Evolutionary conservation across 2,888 invertebrate genomes (phyloP), one percentile per base, ranked within the genome.

Genomic region (Melinopterus prodromus): DNA sequence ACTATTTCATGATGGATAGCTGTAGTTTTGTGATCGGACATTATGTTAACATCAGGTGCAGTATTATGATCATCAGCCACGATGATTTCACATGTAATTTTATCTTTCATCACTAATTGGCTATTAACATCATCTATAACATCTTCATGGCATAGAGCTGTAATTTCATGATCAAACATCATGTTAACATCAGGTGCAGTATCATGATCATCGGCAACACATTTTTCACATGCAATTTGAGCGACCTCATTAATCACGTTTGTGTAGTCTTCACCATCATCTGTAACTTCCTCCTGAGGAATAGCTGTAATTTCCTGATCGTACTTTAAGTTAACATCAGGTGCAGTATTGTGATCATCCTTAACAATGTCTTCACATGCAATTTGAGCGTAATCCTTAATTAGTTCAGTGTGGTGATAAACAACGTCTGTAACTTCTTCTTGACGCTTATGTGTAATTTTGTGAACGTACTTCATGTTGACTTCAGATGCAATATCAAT

Each of bases 391-490:
- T 71, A 37, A n/a, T 38, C 16, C 6, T 15, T 78, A n/a, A 16
- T 78, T 16, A 37, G 3, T n/a, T 16, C 6, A 5, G 14, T 26
- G 35, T 15, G n/a, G 37, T n/a, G 9, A 53, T 53, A 53, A 53
- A 53, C 12, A 53, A 16, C 70, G 16, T 75, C 15, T 78, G 75
- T 16, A 78, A 70, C 69, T 71, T 78, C 7, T 16, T 36, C 37
- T 38, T 78, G 53, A 71, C 78, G 5, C 37, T 71, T 7, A 71
- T 6, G 6, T 78, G 71, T 53, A 71, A 78, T 14, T 78, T 78
- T 38, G 53, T 53, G 53, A 78, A 71, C 16, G 12, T 12, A 53
- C 53, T 12, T 53, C 12, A 53, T 12, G 12, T 53, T 53, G 1
- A 9, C 12, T 1, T 53, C 12, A 26, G 26, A 26, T 3, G 3